These are phyloP conservation scores for Erpetoichthys calabaricus DNA, from an alignment of 2,797 vertebrate genomes.

Conservation along the genomic window DNA sequence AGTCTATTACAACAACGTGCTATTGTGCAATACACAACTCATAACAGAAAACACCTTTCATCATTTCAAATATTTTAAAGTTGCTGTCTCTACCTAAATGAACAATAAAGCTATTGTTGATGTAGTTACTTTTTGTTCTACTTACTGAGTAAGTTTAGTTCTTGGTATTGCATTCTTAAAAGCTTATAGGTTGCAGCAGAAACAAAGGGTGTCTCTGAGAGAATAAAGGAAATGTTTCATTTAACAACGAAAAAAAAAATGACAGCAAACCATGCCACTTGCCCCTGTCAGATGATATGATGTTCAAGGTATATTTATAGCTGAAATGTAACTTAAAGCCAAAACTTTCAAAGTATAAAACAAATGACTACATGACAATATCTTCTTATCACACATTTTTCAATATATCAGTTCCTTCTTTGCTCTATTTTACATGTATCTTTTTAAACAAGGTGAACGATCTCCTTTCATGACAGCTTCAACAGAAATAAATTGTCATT, in stretches of 20 bases:
- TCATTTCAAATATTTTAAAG: constrained; percentile 41
- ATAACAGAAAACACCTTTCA: constrained; percentile 53
- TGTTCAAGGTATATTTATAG: constrained; percentile 29
- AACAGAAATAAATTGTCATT: too few species aligned
- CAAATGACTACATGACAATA: too few species aligned
- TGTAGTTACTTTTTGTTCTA: constrained; percentile 28
- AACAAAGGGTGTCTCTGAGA: background rate
- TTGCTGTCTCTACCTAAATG: constrained; percentile 29
- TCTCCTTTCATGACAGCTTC: too few species aligned
- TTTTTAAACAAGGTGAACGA: too few species aligned
- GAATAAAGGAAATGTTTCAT: too few species aligned
- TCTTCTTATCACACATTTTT: too few species aligned
- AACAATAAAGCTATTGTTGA: constrained; percentile 70
- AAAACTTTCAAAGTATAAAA: too few species aligned
- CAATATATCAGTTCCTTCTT: too few species aligned
- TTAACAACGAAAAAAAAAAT: constrained; percentile 2
- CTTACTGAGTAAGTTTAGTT: constrained; percentile 48
- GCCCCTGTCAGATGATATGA: constrained; percentile 19
- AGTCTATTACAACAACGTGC: constrained; percentile 57
- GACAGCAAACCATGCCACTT: constrained; percentile 22
- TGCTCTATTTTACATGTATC: too few species aligned
- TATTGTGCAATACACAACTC: constrained; percentile 42
- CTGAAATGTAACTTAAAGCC: background rate
- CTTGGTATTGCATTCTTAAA: constrained; percentile 48
- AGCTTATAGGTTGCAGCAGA: constrained; percentile 10